Evolutionary conservation across 2,888 invertebrate species (phyloP), one percentile per base, ranked within the genome.

Genomic region (Hydropsyche betteni): DNA sequence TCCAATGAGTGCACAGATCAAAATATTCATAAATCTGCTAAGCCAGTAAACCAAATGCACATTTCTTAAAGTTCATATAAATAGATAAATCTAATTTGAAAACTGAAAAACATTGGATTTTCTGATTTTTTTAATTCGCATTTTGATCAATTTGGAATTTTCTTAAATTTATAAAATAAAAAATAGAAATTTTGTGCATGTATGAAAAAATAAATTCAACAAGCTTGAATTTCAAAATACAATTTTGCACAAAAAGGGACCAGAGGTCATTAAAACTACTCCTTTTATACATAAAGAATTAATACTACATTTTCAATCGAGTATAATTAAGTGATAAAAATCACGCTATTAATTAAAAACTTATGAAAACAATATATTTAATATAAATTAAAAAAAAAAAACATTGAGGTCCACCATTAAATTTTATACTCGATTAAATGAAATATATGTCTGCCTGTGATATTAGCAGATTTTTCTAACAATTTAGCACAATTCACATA

Each of bases 371-470:
- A n/a, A 53, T 72, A 72, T 34, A 72, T 16, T 52, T 12, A 70
- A 33, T 55, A 12, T 50, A 58, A 58, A 52, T 68, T 74, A 75
- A 71, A 76, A 52, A 75, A 71, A 76, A 52, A 74, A 75, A 75
- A 76, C 61, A 51, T 75, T 75, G 72, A 55, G 78, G 76, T 78
- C 78, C 78, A 78, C 36, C 78, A 36, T 58, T n/a, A 58, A 58
- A 74, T 76, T 78, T 61, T 61, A 71, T 76, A 64, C 64, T 69
- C 34, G 64, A 64, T 44, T 44, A 61, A 74, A 74, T 58, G 75
- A 75, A 70, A 76, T 69, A 76, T 78, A 38, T 78, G 75, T 79
- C 79, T 79, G 79, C 79, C 79, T 79, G 79, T 79, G 79, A 79
- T 79, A 79, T 77, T 79, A 79, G 79, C 79, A 79, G 79, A 79